Evolutionary conservation across 2,797 vertebrate genomes (phyloP), one percentile per base, ranked within the genome.

Genomic region (Eulemur mongoz): DNA sequence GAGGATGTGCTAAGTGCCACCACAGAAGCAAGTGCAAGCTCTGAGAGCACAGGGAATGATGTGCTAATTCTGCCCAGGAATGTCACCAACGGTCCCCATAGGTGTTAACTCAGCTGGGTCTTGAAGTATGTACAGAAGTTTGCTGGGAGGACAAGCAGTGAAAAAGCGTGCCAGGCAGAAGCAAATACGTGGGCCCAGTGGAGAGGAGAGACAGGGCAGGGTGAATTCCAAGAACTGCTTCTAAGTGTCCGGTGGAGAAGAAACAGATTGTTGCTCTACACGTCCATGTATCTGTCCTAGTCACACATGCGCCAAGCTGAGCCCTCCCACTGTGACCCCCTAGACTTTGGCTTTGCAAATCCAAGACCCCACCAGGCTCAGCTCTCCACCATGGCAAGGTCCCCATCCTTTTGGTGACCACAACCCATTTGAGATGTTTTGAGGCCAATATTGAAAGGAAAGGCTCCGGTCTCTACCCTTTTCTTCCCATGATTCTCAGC

Each of bases 51-150:
- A 23, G 13, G 67, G 5, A 40, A 48, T 13, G 18, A 17, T n/a
- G 22, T 11, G 4, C 40, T 92, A 25, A 15, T 75, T 83, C 69
- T 38, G 27, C 13, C 50, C 43, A 2, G 30, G 7, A 32, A 25
- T 88, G 69, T 65, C 61, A 54, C 83, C 92, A 67, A 67, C 80
- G 18, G n/a, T 72, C 59, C 27, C 45, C 15, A 0, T 12, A 59
- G 30, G 35, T n/a, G 27, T 27, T 27, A 12, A 14, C 83, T 75
- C 59, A 40, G 30, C 45, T 38, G 65, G n/a, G 25, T 81, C 73
- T 85, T 65, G 63, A 91, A 78, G 69, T 45, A 15, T 76, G 8
- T 59, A 54, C 63, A 93, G 72, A 89, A 23, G 57, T 82, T 93
- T 85, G 23, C 81, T 61, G 82, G 30, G 32, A 25, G 43, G 43